Evolutionary conservation across 2,113 vertebrate genomes (phyloP), one percentile per base, ranked within the genome.

Genomic region (Rousettus leschenaultii): DNA sequence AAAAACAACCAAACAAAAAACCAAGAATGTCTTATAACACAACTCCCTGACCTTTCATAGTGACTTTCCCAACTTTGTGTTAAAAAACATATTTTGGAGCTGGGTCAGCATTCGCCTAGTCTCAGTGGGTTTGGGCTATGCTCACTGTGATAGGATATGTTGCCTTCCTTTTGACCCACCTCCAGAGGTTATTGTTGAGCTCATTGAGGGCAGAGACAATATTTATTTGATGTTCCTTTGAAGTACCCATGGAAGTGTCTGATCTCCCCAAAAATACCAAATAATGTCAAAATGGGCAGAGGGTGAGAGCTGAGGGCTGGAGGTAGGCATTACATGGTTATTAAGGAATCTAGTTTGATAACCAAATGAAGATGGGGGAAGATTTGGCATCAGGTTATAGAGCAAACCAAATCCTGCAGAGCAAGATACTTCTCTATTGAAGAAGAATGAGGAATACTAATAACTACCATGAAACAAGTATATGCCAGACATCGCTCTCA

Each of bases 281-380:
- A 24, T 71, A 93, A 73, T 48, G 15, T 73, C 66, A 45, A 48
- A 48, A 86, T 86, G 13, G 4, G 28, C 53, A 73, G 7, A 2
- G 3, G 7, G 11, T 84, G 48, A 75, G 30, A 35, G 48, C 48
- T 78, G 51, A 66, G n/a, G 73, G 45, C 43, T 79, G 55, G 4
- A 35, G 26, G 35, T 73, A 15, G 13, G 30, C 45, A 6, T 45
- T 80, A 38, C 1, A 26, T 48, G 26, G 21, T 66, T 89, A 24
- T 84, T 26, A 92, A 91, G 33, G 77, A 90, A 86, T 74, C 59
- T 66, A 82, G 45, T 78, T n/a, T 83, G 48, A 79, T 40, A 96
- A 93, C 19, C 78, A 55, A 70, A 75, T 86, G 35, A 89, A 87
- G 74, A 45, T 79, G 10, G n/a, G 21, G 45, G 48, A 86, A 77